Evolutionary conservation across 2,113 vertebrate genomes (phyloP), one percentile per base, ranked within the genome.

Genomic region (Turdus rufiventris): DNA sequence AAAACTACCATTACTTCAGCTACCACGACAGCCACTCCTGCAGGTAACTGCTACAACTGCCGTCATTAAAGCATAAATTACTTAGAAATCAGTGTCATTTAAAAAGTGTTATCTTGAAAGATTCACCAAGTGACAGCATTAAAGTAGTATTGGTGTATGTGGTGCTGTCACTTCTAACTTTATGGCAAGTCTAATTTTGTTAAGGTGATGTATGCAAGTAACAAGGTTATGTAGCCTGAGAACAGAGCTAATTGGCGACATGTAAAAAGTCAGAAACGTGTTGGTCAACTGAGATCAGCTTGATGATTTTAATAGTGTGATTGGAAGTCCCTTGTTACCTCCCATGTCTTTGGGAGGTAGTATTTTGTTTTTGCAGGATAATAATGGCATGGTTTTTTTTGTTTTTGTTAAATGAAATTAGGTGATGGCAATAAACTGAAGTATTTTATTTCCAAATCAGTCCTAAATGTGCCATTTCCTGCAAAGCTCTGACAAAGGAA

Each of bases 21-120:
- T 51, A 17, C 57, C 58, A 67, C 65, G 17, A 74, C 65, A 36
- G 13, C 68, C 77, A 73, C 33, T 67, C 2, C 36, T 94, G 61
- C 97, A 97, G 97, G 97, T 97, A 97, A 95, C 26, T 28, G 25
- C 36, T 74, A 14, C 51, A 89, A 29, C 10, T 88, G 34, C 28
- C 4, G 4, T 48, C n/a, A 40, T 48, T 62, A 29, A 91, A 93
- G 31, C 26, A 29, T 38, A 11, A 78, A 68, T 53, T 68, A 31
- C 29, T 58, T 54, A 12, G 31, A 74, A 51, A 43, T 63, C 17
- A 18, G 5, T 29, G n/a, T 63, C 0, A 0, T 18, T 72, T 79
- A 75, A 8, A 10, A 58, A 62, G 6, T 2, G 2, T 65, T 57
- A 4, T 3, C 17, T 81, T 67, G 11, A 40, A 90, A 85, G 54